Evolutionary conservation across 1,140 invertebrate genomes (phyloP).

Genomic region (Lanistes nyassanus): DNA sequence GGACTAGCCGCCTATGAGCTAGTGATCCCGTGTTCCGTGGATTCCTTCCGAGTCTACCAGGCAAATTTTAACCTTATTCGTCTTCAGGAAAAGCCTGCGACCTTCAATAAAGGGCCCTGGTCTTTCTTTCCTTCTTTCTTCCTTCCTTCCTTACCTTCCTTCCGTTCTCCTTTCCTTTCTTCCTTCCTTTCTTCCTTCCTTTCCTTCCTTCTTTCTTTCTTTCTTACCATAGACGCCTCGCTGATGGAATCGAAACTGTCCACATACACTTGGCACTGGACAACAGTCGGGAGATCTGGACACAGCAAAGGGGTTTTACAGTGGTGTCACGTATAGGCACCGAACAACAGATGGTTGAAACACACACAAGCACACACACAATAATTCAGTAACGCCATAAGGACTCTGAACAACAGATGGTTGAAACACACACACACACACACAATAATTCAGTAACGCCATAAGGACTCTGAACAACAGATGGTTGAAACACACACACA

Average conservation of each 20-base stretch:
- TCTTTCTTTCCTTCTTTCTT: not conserved
- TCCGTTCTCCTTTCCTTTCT: not conserved
- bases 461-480: too few relatives aligned
- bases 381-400: not conserved
- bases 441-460: too few relatives aligned
- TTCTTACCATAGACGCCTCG: conserved; percentile 51
- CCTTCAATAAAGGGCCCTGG: too few relatives aligned
- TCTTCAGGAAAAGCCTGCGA: too few relatives aligned
- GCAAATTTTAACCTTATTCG: too few relatives aligned
- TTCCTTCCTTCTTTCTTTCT: not conserved
- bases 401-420: not conserved
- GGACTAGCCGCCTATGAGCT: too few relatives aligned
- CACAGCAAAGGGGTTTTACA: conserved; percentile 15
- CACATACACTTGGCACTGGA: conserved; percentile 44
- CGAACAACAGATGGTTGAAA: too few relatives aligned
- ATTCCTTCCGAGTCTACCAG: too few relatives aligned
- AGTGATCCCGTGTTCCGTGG: too few relatives aligned
- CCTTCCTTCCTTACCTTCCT: not conserved
- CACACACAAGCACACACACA: not conserved
- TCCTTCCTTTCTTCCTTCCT: too few relatives aligned
- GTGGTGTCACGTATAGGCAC: too few relatives aligned
- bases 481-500: too few relatives aligned
- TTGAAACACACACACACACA: not conserved
- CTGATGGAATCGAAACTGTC: conserved; percentile 52
- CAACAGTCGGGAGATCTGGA: conserved; percentile 43